Base-by-base conservation (phyloP, 2,797 vertebrate genomes). In the Valencia hispanica region DNA sequence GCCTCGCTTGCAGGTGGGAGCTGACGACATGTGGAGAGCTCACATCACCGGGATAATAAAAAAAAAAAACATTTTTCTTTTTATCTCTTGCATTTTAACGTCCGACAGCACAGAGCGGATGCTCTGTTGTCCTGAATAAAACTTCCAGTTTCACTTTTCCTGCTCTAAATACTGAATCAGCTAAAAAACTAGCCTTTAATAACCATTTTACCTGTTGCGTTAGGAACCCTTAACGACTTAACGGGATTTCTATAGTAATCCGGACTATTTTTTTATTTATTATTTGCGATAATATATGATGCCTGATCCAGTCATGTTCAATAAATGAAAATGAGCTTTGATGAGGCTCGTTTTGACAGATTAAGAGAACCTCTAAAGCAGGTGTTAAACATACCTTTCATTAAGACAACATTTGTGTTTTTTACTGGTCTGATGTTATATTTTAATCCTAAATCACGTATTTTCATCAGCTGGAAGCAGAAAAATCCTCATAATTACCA, bases 41-140 rank as follows among this genome's bases (percentile, higher is more conserved):
- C 69, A 39, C 74, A 86, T 75, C 72, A 63, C 72, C 72, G 66
- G 48, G 79, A 63, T 75, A 22, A 75, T 39, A 77, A 72, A n/a
- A 48, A 48, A 48, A 48, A 18, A 48, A 48, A 48, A 48, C 15
- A 1, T 87, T 90, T 74, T 87, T 75, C 75, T 88, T 91, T 93
- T 91, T 70, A 90, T 91, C 69, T 83, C 32, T 57, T 63, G 7
- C 72, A 65, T 75, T 90, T 79, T 71, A 79, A 86, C 70, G 74
- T 89, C 39, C 57, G 79, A 78, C 43, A 50, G 72, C 75, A 81
- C 85, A 87, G 22, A 51, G n/a, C n/a, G n/a, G 83, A 82, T 84
- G 82, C 91, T 89, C 84, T 90, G 88, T 94, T 90, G 90, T 89
- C 73, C 91, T 65, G 81, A 92, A 92, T 88, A 92, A 92, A 76